Percentiles rank a stretch among this genome's conserved stretches.
phyloP scores from a whole-genome alignment of 2,797 vertebrate species.

The Propithecus deckenii region DNA sequence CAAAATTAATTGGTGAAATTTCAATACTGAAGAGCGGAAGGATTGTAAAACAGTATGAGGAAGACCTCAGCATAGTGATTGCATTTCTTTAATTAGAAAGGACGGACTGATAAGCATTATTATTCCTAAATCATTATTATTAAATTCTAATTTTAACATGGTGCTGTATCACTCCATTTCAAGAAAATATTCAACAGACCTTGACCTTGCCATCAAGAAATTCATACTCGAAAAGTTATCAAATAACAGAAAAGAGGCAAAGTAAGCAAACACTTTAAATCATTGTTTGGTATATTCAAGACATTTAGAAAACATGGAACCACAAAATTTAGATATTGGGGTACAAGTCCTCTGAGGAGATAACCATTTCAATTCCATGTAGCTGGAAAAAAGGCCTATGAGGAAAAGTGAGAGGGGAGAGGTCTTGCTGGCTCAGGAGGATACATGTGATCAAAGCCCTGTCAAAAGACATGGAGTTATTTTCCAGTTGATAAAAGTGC shows the following conservation, averaged over 20 bases:
- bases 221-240: not conserved
- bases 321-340: not conserved
- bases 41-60: not conserved
- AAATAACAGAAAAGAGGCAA: not conserved
- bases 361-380: not conserved
- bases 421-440: not conserved
- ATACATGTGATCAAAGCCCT: not conserved
- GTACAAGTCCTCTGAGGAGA: not conserved
- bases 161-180: not conserved
- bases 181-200: not conserved
- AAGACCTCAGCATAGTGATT: not conserved
- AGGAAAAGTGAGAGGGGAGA: not conserved
- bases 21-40: not conserved
- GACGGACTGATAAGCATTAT: not conserved
- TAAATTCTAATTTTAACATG: not conserved
- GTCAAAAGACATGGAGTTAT: not conserved
- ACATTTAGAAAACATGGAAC: not conserved
- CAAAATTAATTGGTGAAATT: slow-evolving; percentile 29
- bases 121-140: not conserved
- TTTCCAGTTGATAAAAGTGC: not conserved
- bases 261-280: not conserved
- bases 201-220: not conserved
- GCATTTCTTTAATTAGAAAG: slow-evolving; percentile 21
- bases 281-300: not conserved
- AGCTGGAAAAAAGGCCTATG: not conserved